These are phyloP conservation scores for Calyptommatus sinebrachiatus DNA, from an alignment of 2,113 vertebrate genomes.

Conservation along the genomic window DNA sequence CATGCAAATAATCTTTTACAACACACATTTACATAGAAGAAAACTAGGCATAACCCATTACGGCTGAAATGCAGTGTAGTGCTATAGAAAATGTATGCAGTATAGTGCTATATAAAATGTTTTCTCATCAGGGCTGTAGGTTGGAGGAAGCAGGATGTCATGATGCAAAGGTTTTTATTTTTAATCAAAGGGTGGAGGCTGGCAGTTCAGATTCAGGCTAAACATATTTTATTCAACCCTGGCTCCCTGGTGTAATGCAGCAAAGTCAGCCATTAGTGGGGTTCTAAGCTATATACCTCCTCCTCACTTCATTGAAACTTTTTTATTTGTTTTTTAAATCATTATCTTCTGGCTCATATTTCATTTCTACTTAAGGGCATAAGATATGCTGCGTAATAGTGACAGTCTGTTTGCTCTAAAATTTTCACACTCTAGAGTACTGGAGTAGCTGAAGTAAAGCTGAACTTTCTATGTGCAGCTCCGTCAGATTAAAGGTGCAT, in stretches of 20 bases:
- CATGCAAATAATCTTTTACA: constrained; percentile 31
- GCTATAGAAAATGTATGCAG: constrained; percentile 24
- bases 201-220: constrained; percentile 35
- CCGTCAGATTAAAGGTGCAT: constrained; percentile 3
- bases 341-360: constrained; percentile 53
- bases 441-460: neutral
- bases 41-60: constrained; percentile 26
- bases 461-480: constrained; percentile 40
- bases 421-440: constrained; percentile 43
- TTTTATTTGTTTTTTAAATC: constrained; percentile 57
- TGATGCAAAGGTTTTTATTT: constrained; percentile 49
- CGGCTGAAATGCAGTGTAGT: constrained; percentile 32
- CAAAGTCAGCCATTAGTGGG: constrained; percentile 46
- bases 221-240: constrained; percentile 49
- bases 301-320: constrained; percentile 23
- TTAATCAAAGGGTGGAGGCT: constrained; percentile 47
- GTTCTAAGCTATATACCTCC: constrained; percentile 42
- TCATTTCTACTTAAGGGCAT: constrained; percentile 53
- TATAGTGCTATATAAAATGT: constrained; percentile 27
- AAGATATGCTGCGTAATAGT: constrained; percentile 42
- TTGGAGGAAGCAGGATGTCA: constrained; percentile 31
- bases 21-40: constrained; percentile 33
- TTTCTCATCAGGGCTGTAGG: constrained; percentile 25
- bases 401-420: constrained; percentile 49
- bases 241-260: constrained; percentile 33